Conservation (phyloP, 2,797 vertebrate genomes). For the Takifugu ocellatus region DNA sequence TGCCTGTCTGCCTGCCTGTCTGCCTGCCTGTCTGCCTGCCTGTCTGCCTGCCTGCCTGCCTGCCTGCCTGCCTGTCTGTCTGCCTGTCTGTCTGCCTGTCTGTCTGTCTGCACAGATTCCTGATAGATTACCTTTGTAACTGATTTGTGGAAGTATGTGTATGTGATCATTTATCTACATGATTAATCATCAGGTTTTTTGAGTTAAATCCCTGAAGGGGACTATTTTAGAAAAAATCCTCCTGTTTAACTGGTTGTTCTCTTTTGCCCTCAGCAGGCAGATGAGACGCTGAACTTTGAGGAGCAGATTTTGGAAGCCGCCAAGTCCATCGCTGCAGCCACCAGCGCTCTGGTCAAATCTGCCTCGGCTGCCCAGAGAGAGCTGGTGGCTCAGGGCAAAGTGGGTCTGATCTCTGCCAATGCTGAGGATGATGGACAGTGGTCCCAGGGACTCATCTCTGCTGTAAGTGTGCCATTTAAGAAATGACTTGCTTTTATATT, state of each 20-base stretch:
- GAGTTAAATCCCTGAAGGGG: neutral
- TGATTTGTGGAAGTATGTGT: too few species aligned
- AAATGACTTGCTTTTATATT: too few species aligned
- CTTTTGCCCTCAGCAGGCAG: slow-evolving; percentile 82
- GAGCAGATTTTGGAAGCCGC: slow-evolving; percentile 98
- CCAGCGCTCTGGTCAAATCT: slow-evolving; percentile 94
- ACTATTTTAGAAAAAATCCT: neutral
- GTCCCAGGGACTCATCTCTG: slow-evolving; percentile 98
- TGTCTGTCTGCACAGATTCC: slow-evolving; percentile 7
- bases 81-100: neutral
- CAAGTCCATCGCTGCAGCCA: slow-evolving; percentile 96
- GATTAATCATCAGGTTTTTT: neutral
- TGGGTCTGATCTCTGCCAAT: slow-evolving; percentile 93
- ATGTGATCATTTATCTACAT: neutral
- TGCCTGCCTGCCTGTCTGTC: slow-evolving; percentile 2
- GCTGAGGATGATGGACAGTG: slow-evolving; percentile 96
- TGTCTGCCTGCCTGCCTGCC: slow-evolving; percentile 1
- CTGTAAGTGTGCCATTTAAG: slow-evolving; percentile 74
- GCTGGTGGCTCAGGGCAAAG: slow-evolving; percentile 97
- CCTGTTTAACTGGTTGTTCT: slow-evolving; percentile 21
- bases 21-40: slow-evolving; percentile 11
- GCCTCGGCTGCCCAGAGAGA: slow-evolving; percentile 96
- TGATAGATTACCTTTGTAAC: neutral
- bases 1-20: slow-evolving; percentile 12
- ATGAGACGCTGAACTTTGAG: slow-evolving; percentile 96